These are phyloP conservation scores for Haplochromis burtoni DNA, from an alignment of 2,113 vertebrate genomes.

Conservation along the genomic window DNA sequence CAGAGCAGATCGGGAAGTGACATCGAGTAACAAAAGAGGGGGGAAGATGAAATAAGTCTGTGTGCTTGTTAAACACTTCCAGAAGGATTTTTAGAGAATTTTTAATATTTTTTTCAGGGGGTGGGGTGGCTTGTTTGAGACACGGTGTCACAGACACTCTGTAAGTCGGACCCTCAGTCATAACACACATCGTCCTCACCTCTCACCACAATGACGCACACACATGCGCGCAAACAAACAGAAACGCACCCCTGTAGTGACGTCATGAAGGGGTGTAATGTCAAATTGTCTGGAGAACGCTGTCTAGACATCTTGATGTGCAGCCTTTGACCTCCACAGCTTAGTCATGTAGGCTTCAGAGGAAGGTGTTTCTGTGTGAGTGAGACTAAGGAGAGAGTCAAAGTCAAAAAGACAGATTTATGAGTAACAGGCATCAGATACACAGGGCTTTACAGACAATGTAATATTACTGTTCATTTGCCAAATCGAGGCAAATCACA, in stretches of 20 bases:
- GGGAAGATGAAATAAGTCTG: neutral
- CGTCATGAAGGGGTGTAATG: neutral
- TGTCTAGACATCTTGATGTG: conserved; percentile 25
- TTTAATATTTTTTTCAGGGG: fast-evolving
- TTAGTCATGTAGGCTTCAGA: neutral
- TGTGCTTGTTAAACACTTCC: neutral
- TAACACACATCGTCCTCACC: neutral
- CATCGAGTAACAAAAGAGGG: neutral
- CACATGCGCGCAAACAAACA: neutral
- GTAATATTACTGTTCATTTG: neutral
- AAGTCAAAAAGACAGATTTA: neutral
- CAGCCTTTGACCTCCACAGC: conserved; percentile 9
- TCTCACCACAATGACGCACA: neutral
- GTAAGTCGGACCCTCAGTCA: neutral
- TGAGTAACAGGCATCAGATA: neutral
- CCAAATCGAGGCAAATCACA: neutral
- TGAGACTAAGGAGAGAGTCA: neutral
- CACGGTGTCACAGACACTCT: neutral
- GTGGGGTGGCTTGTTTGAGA: neutral
- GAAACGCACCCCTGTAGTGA: neutral
- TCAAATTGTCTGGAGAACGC: conserved; percentile 24
- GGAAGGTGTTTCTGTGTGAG: neutral
- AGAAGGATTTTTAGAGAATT: neutral
- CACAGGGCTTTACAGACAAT: neutral
- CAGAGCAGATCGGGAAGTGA: neutral